Evolutionary conservation across 1,140 invertebrate species (phyloP).

Genomic region (Tribolium castaneum): DNA sequence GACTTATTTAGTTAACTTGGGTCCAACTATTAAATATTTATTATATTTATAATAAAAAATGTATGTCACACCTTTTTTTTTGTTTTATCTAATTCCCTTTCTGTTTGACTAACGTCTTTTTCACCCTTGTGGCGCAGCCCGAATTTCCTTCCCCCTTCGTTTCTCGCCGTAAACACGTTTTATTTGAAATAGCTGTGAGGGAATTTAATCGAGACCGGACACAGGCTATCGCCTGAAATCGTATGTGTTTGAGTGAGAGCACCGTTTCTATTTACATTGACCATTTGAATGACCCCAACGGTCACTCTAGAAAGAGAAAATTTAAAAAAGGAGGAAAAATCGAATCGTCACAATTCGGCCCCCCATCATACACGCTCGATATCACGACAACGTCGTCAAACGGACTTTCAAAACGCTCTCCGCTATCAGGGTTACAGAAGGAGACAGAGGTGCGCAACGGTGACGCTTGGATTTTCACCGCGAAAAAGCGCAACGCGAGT

Average conservation of each 20-base stretch:
- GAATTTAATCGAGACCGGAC: constrained; percentile 33
- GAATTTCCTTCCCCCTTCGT: not conserved
- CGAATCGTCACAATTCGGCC: not conserved
- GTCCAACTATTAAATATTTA: too few relatives aligned
- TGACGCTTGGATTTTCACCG: not conserved
- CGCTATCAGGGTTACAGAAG: constrained; percentile 49
- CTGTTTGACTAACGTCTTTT: not conserved
- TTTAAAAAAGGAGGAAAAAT: constrained; percentile 34
- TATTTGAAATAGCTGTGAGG: constrained; percentile 4
- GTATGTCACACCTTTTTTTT: too few relatives aligned
- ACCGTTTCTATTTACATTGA: not conserved
- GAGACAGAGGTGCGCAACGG: not conserved
- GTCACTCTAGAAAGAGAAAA: constrained; percentile 29
- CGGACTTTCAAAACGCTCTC: constrained; percentile 41
- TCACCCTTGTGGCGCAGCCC: not conserved
- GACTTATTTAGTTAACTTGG: too few relatives aligned
- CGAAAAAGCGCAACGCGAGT: not conserved
- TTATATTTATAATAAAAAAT: too few relatives aligned
- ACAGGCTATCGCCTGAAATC: constrained; percentile 22
- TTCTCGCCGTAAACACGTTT: not conserved
- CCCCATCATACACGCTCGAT: constrained; percentile 19
- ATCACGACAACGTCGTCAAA: constrained; percentile 40
- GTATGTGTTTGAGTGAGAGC: constrained; percentile 3
- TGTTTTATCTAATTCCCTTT: not conserved
- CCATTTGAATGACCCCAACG: constrained; percentile 5